These are phyloP conservation scores for Apamea anceps DNA, from an alignment of 2,888 invertebrate species.

Conservation along the genomic window DNA sequence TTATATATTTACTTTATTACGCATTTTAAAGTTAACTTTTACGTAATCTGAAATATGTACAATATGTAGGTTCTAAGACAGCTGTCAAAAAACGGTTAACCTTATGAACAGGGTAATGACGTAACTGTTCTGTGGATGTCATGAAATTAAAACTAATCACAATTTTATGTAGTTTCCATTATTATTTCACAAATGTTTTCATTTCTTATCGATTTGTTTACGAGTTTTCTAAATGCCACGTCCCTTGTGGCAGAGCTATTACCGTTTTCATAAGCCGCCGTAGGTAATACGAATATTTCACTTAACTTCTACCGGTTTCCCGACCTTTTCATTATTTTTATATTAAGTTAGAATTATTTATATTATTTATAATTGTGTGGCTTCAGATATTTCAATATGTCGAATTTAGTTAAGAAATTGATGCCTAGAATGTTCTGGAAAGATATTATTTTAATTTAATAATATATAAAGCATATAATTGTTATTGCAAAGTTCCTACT, in stretches of 20 bases:
- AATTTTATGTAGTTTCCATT: not conserved
- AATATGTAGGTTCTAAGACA: too few relatives aligned
- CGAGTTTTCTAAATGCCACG: too few relatives aligned
- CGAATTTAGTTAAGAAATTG: not conserved
- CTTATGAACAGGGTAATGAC: not conserved
- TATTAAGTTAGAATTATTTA: not conserved
- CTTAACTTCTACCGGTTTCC: not conserved
- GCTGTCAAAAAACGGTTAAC: too few relatives aligned
- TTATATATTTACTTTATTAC: too few relatives aligned
- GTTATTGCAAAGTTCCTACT: not conserved
- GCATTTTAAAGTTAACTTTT: too few relatives aligned
- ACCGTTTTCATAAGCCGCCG: constrained; percentile 9
- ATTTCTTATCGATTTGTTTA: constrained; percentile 15
- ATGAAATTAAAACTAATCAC: not conserved
- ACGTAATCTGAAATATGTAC: too few relatives aligned
- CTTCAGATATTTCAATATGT: not conserved
- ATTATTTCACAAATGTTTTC: constrained; percentile 6
- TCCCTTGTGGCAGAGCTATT: constrained; percentile 16
- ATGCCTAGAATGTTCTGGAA: not conserved
- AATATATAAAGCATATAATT: not conserved
- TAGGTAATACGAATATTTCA: constrained; percentile 11
- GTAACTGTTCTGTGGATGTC: not conserved
- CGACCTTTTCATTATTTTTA: constrained; percentile 9
- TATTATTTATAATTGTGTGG: too few relatives aligned
- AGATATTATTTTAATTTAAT: too few relatives aligned